A percentile compares a stretch with the other conserved stretches of the same genome.
phyloP scores from a whole-genome alignment of 2,113 vertebrate species.

The Meleagris gallopavo region DNA sequence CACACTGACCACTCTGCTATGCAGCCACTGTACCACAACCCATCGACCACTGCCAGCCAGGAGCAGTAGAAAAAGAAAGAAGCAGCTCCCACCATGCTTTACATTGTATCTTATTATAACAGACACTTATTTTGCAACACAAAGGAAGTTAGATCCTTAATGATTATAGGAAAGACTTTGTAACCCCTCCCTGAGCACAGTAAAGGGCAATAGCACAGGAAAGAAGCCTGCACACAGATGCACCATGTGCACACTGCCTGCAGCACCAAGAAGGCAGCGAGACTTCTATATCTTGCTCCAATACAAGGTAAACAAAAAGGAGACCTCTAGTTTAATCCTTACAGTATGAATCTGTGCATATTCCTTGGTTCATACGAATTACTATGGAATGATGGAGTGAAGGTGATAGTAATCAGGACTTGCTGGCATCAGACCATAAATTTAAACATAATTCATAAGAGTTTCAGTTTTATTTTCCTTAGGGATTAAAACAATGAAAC shows the following conservation, averaged over 20 bases:
- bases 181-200: background rate
- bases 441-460: background rate
- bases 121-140: background rate
- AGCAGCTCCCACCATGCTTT: fast-evolving
- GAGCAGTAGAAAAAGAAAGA: background rate
- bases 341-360: background rate
- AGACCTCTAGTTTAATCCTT: background rate
- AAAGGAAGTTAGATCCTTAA: background rate
- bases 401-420: background rate
- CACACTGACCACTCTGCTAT: fast-evolving
- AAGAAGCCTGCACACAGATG: background rate
- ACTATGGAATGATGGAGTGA: background rate
- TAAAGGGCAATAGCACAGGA: background rate
- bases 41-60: background rate
- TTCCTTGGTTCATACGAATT: background rate
- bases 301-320: background rate
- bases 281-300: background rate
- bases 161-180: background rate
- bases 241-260: background rate
- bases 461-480: background rate
- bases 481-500: background rate
- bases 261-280: background rate
- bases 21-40: background rate
- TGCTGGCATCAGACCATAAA: background rate
- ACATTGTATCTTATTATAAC: background rate